Evolutionary conservation across 2,888 invertebrate genomes (phyloP).

Genomic region (Nowickia ferox): DNA sequence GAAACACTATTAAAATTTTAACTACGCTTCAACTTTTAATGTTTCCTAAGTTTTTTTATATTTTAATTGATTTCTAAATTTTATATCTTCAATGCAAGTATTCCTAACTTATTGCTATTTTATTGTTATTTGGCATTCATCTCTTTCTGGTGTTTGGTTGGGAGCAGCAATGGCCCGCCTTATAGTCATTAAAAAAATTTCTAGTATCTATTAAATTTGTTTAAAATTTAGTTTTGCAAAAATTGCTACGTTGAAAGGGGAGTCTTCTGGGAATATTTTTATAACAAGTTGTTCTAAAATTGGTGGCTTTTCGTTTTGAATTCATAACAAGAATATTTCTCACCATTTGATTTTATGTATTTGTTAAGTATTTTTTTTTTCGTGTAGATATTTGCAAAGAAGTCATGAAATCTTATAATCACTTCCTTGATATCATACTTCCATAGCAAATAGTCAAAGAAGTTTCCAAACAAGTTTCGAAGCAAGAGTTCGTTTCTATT

Average conservation of each 20-base stretch:
- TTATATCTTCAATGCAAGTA: too few species aligned
- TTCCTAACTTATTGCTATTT: too few species aligned
- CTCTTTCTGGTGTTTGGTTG: too few species aligned
- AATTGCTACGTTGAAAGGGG: background rate
- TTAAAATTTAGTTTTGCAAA: background rate
- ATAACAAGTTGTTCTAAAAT: background rate
- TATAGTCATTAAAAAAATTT: too few species aligned
- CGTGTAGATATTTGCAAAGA: conserved; percentile 10
- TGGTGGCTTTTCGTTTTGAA: background rate
- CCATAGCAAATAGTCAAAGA: conserved; percentile 26
- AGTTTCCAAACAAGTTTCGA: conserved; percentile 24
- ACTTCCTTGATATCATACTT: conserved; percentile 67
- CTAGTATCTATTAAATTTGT: background rate
- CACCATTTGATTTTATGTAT: conserved; percentile 40
- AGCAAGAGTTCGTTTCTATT: conserved; percentile 20
- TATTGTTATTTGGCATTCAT: background rate
- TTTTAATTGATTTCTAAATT: too few species aligned
- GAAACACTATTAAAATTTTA: too few species aligned
- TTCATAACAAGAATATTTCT: conserved; percentile 35
- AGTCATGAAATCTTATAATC: conserved; percentile 63
- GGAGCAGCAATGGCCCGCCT: too few species aligned
- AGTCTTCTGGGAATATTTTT: background rate
- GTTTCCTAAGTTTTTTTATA: too few species aligned
- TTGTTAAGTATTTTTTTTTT: conserved; percentile 1
- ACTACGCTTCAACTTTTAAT: too few species aligned